These are phyloP conservation scores for Conopomorpha cramerella DNA, from an alignment of 1,140 invertebrate species.

Conservation along the genomic window DNA sequence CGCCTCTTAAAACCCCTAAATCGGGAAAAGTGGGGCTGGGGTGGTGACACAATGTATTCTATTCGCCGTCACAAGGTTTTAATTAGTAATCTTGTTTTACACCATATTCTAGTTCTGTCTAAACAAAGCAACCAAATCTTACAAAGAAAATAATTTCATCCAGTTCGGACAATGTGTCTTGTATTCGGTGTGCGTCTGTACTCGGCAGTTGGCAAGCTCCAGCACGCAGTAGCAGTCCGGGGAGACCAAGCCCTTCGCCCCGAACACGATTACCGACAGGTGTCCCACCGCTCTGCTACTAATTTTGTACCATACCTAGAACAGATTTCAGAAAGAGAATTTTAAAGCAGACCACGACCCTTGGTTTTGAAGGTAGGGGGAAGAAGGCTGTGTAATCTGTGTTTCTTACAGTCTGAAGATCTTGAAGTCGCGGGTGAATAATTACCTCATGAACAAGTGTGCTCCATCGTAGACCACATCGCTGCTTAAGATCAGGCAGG, in stretches of 20 bases:
- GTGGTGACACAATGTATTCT: too few relatives aligned
- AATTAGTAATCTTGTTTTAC: background rate
- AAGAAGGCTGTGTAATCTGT: too few relatives aligned
- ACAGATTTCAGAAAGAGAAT: slow-evolving; percentile 14
- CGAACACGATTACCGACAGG: slow-evolving; percentile 87
- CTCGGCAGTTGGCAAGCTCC: slow-evolving; percentile 90
- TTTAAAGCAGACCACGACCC: too few relatives aligned
- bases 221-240: slow-evolving; percentile 96
- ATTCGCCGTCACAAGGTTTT: background rate
- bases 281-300: slow-evolving; percentile 78
- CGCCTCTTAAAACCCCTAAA: too few relatives aligned
- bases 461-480: too few relatives aligned
- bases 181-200: slow-evolving; percentile 98
- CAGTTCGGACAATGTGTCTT: slow-evolving; percentile 95
- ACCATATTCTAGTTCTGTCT: background rate
- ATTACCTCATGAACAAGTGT: too few relatives aligned
- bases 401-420: too few relatives aligned
- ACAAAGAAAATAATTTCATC: slow-evolving; percentile 99
- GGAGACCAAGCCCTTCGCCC: slow-evolving; percentile 85
- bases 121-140: slow-evolving; percentile 46
- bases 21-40: too few relatives aligned
- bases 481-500: too few relatives aligned
- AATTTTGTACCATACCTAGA: slow-evolving; percentile 61
- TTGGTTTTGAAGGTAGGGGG: too few relatives aligned
- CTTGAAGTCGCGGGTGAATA: too few relatives aligned